These are phyloP conservation scores for Musca domestica DNA, from an alignment of 1,140 invertebrate genomes.

Conservation along the genomic window DNA sequence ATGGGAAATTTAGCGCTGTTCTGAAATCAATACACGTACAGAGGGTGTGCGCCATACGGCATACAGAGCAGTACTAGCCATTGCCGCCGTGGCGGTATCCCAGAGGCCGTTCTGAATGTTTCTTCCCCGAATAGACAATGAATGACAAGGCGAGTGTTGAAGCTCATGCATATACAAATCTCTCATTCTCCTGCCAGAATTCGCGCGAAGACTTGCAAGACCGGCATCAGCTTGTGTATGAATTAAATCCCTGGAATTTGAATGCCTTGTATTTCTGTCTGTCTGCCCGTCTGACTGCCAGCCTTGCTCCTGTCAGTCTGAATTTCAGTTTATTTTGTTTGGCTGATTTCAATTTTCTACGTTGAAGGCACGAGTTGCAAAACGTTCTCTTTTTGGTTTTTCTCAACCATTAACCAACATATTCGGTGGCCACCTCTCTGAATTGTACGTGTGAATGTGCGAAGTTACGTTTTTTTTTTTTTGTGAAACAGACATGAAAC, in stretches of 20 bases:
- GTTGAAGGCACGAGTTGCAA: constrained; percentile 4
- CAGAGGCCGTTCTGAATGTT: constrained; percentile 1
- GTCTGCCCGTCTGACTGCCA: background rate
- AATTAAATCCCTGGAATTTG: no score
- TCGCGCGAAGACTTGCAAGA: no score
- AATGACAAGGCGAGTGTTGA: no score
- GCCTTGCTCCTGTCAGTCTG: background rate
- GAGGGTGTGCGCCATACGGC: background rate
- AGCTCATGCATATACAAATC: no score
- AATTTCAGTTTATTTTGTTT: constrained; percentile 2
- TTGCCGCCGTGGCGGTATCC: background rate
- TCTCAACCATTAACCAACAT: no score
- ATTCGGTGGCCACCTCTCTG: no score
- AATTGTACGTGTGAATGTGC: no score
- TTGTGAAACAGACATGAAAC: no score
- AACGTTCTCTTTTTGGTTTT: constrained; percentile 6
- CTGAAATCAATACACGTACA: constrained; percentile 20
- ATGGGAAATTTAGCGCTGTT: background rate
- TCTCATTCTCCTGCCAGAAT: no score
- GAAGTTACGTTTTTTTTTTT: no score
- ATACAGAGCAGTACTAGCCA: background rate
- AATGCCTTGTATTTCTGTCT: background rate
- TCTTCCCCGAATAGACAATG: no score
- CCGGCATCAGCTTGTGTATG: no score
- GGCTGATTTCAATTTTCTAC: constrained; percentile 18